phyloP scores from a whole-genome alignment of 2,797 vertebrate species.

The Chiloscyllium punctatum region DNA sequence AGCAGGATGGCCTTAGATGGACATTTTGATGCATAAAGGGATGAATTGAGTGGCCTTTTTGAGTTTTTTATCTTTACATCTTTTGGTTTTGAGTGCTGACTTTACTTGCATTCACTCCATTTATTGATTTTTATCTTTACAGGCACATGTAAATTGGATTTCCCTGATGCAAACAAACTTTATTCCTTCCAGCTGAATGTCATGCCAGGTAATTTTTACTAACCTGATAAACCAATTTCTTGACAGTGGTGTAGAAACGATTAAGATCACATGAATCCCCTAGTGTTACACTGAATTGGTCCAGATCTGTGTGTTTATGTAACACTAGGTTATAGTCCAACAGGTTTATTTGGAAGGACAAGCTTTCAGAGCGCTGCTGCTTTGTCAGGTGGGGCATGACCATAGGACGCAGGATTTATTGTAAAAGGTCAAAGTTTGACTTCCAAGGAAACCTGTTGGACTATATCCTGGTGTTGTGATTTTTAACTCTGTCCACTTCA shows the following conservation, averaged over 20 bases:
- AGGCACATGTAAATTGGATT: slow-evolving; percentile 96
- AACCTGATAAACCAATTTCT: neutral
- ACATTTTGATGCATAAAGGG: neutral
- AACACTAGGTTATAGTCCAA: neutral
- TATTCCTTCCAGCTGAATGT: slow-evolving; percentile 90
- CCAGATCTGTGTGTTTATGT: neutral
- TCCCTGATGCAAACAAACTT: slow-evolving; percentile 93
- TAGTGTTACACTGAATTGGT: neutral
- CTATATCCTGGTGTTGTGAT: too few species aligned
- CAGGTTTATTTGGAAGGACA: too few species aligned
- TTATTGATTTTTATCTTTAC: slow-evolving; percentile 42
- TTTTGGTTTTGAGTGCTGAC: neutral
- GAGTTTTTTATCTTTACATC: neutral
- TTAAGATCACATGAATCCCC: neutral
- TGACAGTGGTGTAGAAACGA: neutral
- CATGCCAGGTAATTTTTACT: slow-evolving; percentile 76
- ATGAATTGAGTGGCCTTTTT: neutral
- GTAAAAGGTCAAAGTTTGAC: too few species aligned
- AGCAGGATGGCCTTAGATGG: neutral
- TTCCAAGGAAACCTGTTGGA: too few species aligned
- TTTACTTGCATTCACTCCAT: neutral
- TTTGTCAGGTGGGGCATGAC: too few species aligned
- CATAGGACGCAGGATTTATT: too few species aligned
- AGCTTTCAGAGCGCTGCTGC: too few species aligned
- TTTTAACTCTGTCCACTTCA: too few species aligned